Percentiles rank a stretch among this genome's conserved stretches.
phyloP scores from a whole-genome alignment of 1,140 invertebrate species.

The Atta colombica region DNA sequence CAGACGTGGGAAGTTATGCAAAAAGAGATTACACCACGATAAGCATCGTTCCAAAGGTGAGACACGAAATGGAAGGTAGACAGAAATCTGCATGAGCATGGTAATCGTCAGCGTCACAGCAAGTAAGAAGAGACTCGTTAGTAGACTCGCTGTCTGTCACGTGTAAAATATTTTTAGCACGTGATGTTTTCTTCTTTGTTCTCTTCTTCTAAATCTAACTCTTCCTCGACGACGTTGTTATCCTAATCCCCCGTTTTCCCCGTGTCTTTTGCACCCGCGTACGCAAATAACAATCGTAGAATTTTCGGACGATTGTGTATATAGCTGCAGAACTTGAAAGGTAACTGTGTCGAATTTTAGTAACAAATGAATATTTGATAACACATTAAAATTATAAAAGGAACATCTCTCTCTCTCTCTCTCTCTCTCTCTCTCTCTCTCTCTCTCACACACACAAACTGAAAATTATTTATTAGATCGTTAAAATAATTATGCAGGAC shows the following conservation, averaged over 20 bases:
- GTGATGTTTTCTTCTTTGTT: constrained; percentile 16
- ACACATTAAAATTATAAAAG: background rate
- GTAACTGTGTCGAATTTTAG: background rate
- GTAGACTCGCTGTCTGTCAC: constrained; percentile 46
- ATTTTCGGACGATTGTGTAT: background rate
- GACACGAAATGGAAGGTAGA: constrained; percentile 26
- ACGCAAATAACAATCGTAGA: background rate
- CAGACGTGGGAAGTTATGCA: constrained; percentile 78
- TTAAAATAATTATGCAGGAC: no score
- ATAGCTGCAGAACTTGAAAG: background rate
- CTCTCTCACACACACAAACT: no score
- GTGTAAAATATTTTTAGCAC: constrained; percentile 71
- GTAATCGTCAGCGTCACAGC: constrained; percentile 66
- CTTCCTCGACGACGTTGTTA: constrained; percentile 13
- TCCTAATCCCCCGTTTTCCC: constrained; percentile 6
- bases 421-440: no score
- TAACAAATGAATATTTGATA: background rate
- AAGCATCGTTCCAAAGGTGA: constrained; percentile 39
- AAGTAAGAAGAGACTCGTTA: constrained; percentile 40
- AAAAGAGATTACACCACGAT: constrained; percentile 68
- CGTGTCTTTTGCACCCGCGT: background rate
- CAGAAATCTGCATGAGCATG: constrained; percentile 24
- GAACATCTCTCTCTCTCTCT: background rate
- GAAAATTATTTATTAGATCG: no score
- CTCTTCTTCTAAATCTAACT: background rate